Percentiles rank a stretch among this genome's conserved stretches.
These are phyloP conservation scores for Hiodon alosoides DNA, from an alignment of 2,113 vertebrate species.

Conservation along the genomic window DNA sequence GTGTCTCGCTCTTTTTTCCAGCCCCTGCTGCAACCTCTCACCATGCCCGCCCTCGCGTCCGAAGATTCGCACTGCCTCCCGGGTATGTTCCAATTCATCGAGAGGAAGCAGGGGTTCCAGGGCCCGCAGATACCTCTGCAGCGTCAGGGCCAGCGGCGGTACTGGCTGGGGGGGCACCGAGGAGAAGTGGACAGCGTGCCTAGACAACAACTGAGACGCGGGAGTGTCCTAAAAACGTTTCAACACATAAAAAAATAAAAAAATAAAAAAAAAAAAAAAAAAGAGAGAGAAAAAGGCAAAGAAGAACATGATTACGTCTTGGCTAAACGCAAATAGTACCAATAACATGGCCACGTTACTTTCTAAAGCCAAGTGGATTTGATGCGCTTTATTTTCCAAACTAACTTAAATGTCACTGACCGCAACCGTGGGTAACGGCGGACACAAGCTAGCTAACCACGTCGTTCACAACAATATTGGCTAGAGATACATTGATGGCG, in stretches of 20 bases:
- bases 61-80: slow-evolving; percentile 60
- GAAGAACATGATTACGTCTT: no score
- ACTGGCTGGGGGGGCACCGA: slow-evolving; percentile 65
- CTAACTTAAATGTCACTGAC: no score
- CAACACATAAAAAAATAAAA: background rate
- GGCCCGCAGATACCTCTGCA: slow-evolving; percentile 62
- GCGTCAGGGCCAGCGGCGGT: slow-evolving; percentile 61
- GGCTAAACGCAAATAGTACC: background rate
- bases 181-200: slow-evolving; percentile 29
- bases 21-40: slow-evolving; percentile 55
- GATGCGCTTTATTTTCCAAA: no score
- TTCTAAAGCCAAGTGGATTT: background rate
- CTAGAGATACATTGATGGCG: background rate
- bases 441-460: background rate
- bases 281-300: background rate
- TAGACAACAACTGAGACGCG: slow-evolving; percentile 35
- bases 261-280: background rate
- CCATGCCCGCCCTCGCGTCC: slow-evolving; percentile 55
- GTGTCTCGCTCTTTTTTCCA: slow-evolving; percentile 58
- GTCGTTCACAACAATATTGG: no score
- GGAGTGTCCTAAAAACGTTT: no score
- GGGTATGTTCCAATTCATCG: slow-evolving; percentile 67
- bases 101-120: slow-evolving; percentile 69
- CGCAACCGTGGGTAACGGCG: no score
- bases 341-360: background rate